A percentile compares a stretch with the other conserved stretches of the same genome.
phyloP scores from a whole-genome alignment of 2,113 vertebrate genomes.

The Thamnophis sirtalis region DNA sequence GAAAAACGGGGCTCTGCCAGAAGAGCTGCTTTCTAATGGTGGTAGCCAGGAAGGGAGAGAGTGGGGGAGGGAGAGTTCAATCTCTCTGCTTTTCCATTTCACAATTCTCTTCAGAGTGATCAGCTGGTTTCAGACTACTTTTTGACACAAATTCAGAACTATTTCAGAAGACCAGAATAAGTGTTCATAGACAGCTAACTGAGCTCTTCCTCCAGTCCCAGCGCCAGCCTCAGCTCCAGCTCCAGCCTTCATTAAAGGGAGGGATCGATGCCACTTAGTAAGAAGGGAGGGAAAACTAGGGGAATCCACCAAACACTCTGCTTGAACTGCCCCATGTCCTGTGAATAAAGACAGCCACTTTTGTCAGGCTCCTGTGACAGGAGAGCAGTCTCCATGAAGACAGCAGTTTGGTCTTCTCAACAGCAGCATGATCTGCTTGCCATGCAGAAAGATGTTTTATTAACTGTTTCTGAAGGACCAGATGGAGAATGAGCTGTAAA shows the following conservation, averaged over 20 bases:
- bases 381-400: not conserved
- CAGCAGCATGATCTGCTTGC: not conserved
- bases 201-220: not conserved
- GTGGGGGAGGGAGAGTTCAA: accelerated
- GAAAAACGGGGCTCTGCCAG: not conserved
- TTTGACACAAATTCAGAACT: not conserved
- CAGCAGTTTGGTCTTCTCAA: not conserved
- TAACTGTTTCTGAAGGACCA: not conserved
- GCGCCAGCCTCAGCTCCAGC: not conserved
- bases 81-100: not conserved
- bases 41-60: not conserved
- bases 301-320: not conserved
- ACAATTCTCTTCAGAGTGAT: not conserved
- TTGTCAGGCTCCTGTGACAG: not conserved
- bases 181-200: not conserved
- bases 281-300: not conserved
- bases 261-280: not conserved
- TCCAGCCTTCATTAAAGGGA: not conserved
- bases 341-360: not conserved
- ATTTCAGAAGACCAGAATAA: not conserved
- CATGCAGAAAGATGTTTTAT: not conserved
- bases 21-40: not conserved
- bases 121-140: not conserved
- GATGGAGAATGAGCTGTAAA: not conserved
- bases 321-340: not conserved